These are phyloP conservation scores for Campopleginae sp. DNA, from an alignment of 2,888 invertebrate species.

Conservation along the genomic window DNA sequence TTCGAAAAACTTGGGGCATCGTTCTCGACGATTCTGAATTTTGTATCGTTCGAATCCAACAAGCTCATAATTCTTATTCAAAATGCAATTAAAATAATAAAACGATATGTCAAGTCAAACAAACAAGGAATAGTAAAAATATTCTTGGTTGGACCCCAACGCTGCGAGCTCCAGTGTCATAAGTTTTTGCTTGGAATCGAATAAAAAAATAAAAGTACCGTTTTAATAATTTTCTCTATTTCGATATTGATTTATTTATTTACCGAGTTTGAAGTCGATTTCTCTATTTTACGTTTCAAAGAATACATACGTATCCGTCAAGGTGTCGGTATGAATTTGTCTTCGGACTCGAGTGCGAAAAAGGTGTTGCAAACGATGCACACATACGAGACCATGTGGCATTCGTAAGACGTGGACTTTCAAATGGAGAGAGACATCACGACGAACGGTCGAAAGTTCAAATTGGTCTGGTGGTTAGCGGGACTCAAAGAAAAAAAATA, in stretches of 20 bases:
- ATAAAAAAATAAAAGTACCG: too few relatives aligned
- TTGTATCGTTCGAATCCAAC: too few relatives aligned
- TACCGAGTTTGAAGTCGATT: background rate
- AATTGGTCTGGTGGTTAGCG: slow-evolving; percentile 65
- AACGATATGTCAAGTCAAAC: too few relatives aligned
- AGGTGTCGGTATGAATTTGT: background rate
- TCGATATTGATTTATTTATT: background rate
- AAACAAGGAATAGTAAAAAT: too few relatives aligned
- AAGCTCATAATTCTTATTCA: too few relatives aligned
- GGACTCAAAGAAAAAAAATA: background rate
- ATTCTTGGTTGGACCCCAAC: too few relatives aligned
- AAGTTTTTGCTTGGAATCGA: too few relatives aligned
- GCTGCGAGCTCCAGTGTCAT: too few relatives aligned
- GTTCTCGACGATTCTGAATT: too few relatives aligned
- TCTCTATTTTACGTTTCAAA: background rate
- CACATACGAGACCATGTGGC: background rate
- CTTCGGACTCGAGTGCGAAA: background rate
- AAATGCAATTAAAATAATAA: too few relatives aligned
- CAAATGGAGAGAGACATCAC: slow-evolving; percentile 46
- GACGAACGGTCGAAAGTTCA: slow-evolving; percentile 74
- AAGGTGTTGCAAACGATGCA: background rate
- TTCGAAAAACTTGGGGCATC: too few relatives aligned
- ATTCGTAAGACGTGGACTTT: slow-evolving; percentile 41
- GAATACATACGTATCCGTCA: background rate
- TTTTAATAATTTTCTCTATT: too few relatives aligned